Conservation (phyloP, 2,113 vertebrate species). For the Chaetorhynchus papuensis region DNA sequence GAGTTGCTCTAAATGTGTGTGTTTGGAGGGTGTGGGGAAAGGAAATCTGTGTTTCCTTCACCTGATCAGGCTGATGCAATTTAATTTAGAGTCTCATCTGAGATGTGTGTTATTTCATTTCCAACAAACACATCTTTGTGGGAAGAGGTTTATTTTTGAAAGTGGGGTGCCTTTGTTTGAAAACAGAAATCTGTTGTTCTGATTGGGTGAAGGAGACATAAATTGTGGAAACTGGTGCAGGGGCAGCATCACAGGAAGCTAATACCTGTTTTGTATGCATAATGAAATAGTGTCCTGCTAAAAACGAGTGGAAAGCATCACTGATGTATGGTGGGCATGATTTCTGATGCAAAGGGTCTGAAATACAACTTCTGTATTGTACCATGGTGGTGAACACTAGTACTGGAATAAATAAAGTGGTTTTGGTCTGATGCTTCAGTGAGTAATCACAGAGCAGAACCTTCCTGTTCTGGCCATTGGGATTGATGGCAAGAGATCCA, state of each 20-base stretch:
- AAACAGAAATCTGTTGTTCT: conserved; percentile 21
- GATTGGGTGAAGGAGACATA: neutral
- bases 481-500: neutral
- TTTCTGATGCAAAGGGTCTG: neutral
- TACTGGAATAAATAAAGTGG: neutral
- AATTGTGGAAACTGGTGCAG: neutral
- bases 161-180: neutral
- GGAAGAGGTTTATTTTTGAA: conserved; percentile 47
- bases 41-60: conserved; percentile 68
- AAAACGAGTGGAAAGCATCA: neutral
- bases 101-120: neutral
- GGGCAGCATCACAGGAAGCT: neutral
- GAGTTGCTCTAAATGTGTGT: conserved; percentile 47
- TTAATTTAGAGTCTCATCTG: conserved; percentile 30
- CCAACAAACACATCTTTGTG: neutral
- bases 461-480: neutral
- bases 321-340: neutral
- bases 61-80: conserved; percentile 59
- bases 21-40: conserved; percentile 45
- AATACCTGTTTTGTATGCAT: neutral
- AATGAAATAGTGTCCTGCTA: neutral
- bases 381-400: neutral
- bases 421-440: neutral
- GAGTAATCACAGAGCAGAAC: neutral
- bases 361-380: neutral